These are phyloP conservation scores for Oncorhynchus mykiss DNA, from an alignment of 2,113 vertebrate genomes.

Conservation along the genomic window DNA sequence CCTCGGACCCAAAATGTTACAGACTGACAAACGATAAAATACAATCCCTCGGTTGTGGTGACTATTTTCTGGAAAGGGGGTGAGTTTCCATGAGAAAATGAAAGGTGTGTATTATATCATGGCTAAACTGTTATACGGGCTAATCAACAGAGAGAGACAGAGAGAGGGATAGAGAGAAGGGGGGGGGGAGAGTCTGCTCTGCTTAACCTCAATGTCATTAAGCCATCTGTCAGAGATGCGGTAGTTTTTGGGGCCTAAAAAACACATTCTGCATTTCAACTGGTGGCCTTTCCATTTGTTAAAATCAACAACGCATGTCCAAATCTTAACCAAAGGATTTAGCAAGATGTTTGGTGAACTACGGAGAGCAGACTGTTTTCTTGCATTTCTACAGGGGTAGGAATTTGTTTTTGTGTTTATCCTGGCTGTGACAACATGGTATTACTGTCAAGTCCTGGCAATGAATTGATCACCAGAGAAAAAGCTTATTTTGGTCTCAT, in stretches of 20 bases:
- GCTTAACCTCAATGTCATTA: too few species aligned
- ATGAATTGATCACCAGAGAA: constrained; percentile 17
- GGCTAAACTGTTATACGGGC: not conserved
- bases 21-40: constrained; percentile 5
- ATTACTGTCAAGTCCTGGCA: constrained; percentile 13
- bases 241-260: not conserved
- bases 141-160: not conserved
- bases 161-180: too few species aligned
- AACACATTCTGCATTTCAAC: not conserved
- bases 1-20: not conserved
- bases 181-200: too few species aligned
- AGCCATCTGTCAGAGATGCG: not conserved
- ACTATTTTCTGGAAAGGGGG: constrained; percentile 11
- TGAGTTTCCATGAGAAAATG: constrained; percentile 20
- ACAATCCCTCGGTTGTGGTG: constrained; percentile 3
- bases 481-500: constrained; percentile 7
- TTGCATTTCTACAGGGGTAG: constrained; percentile 7
- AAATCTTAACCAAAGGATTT: constrained; percentile 24
- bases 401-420: not conserved
- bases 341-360: not conserved
- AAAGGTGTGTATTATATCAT: constrained; percentile 4
- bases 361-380: constrained; percentile 15
- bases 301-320: constrained; percentile 19
- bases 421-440: not conserved
- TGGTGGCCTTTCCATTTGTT: constrained; percentile 4